Conservation (phyloP, 2,888 invertebrate genomes). For the Coenonympha arcania region DNA sequence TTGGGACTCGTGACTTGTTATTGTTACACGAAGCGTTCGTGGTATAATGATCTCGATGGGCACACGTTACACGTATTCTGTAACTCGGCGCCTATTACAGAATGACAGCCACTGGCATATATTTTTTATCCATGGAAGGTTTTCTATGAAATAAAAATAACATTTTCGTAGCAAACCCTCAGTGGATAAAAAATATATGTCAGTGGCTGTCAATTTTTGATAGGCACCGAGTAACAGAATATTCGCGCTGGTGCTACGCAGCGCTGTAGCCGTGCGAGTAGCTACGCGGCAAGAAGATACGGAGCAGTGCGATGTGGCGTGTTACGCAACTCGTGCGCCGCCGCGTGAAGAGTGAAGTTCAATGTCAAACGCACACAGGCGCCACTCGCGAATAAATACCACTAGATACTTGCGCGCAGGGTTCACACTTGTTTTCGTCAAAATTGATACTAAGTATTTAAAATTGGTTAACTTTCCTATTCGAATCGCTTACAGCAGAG, state of each 20-base stretch:
- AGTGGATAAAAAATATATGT: no score
- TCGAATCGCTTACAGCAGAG: no score
- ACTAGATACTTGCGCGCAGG: conserved; percentile 25
- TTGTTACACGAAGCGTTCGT: background rate
- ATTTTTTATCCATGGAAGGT: no score
- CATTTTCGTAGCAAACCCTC: no score
- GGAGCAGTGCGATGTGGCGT: no score
- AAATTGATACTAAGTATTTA: background rate
- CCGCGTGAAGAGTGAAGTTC: conserved; percentile 72
- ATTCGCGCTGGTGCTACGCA: no score
- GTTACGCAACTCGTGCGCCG: conserved; percentile 66
- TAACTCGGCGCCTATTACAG: no score
- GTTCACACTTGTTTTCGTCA: conserved; percentile 1
- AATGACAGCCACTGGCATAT: no score
- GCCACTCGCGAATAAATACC: conserved; percentile 25
- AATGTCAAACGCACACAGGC: conserved; percentile 63
- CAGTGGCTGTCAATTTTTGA: no score
- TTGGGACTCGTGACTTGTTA: background rate
- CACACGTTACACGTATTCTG: no score
- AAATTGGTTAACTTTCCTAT: background rate
- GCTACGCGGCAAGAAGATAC: conserved; percentile 22
- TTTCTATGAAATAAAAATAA: no score
- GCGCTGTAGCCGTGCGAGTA: conserved; percentile 3
- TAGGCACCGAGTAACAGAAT: no score
- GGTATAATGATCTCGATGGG: conserved; percentile 1